These are phyloP conservation scores for Colius striatus DNA, from an alignment of 2,113 vertebrate species.

Conservation along the genomic window DNA sequence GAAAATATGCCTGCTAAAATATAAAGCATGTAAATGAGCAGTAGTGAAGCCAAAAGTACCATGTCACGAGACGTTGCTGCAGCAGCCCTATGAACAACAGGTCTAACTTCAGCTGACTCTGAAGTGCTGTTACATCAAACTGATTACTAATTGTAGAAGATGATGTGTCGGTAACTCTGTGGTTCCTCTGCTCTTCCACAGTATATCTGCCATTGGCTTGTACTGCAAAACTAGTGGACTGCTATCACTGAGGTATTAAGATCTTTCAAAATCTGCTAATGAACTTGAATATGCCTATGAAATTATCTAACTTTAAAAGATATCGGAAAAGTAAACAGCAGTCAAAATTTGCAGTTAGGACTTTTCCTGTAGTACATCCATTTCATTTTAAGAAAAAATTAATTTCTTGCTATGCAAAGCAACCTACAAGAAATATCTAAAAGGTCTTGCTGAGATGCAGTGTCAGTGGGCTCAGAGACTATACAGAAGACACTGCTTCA, in stretches of 20 bases:
- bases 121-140: background rate
- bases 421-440: background rate
- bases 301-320: background rate
- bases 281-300: background rate
- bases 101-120: background rate
- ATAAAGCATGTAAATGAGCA: background rate
- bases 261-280: background rate
- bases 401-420: background rate
- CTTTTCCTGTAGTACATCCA: background rate
- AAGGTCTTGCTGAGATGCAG: background rate
- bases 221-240: background rate
- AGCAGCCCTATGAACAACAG: background rate
- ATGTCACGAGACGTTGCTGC: background rate
- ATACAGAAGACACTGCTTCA: background rate
- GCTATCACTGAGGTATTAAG: background rate
- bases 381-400: background rate
- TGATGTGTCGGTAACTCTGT: background rate
- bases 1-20: background rate
- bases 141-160: background rate
- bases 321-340: background rate
- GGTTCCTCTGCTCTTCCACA: background rate
- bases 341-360: background rate
- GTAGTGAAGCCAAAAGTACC: background rate
- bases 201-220: background rate
- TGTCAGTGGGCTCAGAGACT: background rate